Base-by-base conservation (phyloP, 1,140 invertebrate genomes). In the Brachystomella parvula region DNA sequence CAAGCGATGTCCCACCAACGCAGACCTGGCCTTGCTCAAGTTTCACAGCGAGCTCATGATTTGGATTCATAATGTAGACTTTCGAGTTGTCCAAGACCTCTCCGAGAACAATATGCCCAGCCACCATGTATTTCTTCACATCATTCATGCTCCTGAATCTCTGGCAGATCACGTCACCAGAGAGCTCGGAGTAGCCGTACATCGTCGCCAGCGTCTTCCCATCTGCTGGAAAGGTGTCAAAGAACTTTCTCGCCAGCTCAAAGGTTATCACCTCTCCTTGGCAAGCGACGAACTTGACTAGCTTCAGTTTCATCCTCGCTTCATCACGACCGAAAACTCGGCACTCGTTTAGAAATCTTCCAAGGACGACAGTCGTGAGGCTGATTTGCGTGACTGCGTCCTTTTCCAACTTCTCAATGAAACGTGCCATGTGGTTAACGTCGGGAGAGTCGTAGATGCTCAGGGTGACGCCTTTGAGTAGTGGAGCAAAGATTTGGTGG, bases 21-120 rank as follows among this genome's bases (percentile, higher is more conserved):
- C 69, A 70, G 12, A 70, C 56, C 59, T 67, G 30, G n/a, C 69
- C 69, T 47, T 58, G 56, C 31, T 17, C 31, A 39, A 53, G 61
- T 19, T 66, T 56, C 9, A 31, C 26, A 30, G 58, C 58, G 6
- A 63, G 21, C 24, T 63, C 47, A 12, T 49, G n/a, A 17, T 65
- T 49, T 12, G 31, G 17, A 24, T 47, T 47, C 6, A 70, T 28
- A 32, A 66, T 62, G 58, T 70, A 70, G 31, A 70, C 49, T 44
- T 60, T 64, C 17, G 30, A 15, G 29, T 70, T 70, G 29, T 64
- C 33, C 26, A 64, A n/a, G 30, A 70, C 44, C 15, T 47, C 15
- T 21, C 61, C 61, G 15, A 53, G n/a, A 35, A 21, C 35, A 2
- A 39, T 28, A 39, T 24, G 9, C 12, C 28, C 57, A 61, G 24